Base-by-base conservation (phyloP, 2,113 vertebrate genomes). In the Progne subis region DNA sequence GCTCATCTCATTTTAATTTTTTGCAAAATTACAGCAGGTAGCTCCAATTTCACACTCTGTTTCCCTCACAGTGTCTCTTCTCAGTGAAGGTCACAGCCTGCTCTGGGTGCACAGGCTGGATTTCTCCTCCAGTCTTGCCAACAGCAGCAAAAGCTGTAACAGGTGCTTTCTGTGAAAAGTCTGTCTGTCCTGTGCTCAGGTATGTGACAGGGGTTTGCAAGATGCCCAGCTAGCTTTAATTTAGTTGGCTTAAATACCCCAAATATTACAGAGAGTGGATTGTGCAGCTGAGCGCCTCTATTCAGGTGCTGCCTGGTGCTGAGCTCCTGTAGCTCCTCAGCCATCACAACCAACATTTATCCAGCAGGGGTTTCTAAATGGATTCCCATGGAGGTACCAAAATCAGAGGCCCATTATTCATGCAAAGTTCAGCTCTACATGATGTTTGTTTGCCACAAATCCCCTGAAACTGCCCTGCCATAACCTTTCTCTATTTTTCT, bases 31-130 rank as follows among this genome's bases (percentile, higher is more conserved):
- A 70, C 85, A 86, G 47, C 71, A 96, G 85, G 92, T 96, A 95
- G 81, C 92, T 97, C 76, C 88, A 95, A 95, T 96, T 97, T 97
- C 95, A 96, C 94, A 96, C 68, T 72, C 90, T 93, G 79, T 69
- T 96, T 96, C 90, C 41, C 76, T 86, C 80, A 49, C 64, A 49
- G 7, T 8, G 2, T 72, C 84, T 79, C 78, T 47, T 55, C 86
- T 60, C 44, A 18, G 39, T 29, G 47, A 93, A 93, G 92, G 95
- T 86, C 87, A 81, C 88, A 86, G 79, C 28, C 76, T 78, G 47
- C 64, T 90, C 76, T 86, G 49, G 64, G 43, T 71, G 56, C 1
- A 1, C 53, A 14, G 71, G 49, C 78, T 44, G 67, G 50, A 47
- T 89, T 97, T 77, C 60, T 71, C 44, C 56, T 90, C 50, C 57